Conservation (phyloP, 2,113 vertebrate species). For the Terrapene triunguis region DNA sequence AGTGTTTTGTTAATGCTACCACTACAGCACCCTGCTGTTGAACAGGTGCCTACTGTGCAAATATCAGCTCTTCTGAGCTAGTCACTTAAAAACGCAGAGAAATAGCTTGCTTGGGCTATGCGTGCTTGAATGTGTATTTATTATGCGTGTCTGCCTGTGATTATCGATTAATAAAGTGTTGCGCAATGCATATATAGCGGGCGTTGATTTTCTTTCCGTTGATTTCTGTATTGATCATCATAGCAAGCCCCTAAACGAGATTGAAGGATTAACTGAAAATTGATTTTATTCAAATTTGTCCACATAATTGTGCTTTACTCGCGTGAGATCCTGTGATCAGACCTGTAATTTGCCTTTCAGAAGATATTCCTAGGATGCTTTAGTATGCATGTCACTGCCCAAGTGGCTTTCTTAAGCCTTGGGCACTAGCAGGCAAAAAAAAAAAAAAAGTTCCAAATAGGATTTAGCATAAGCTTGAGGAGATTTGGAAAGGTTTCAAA, state of each 20-base stretch:
- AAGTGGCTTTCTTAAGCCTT: slow-evolving; percentile 83
- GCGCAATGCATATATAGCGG: background rate
- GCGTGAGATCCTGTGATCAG: slow-evolving; percentile 83
- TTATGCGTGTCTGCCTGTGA: too few species aligned
- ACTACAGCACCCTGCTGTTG: background rate
- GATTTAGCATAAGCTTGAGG: slow-evolving; percentile 93
- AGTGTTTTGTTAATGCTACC: slow-evolving; percentile 14
- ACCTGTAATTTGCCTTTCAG: slow-evolving; percentile 80
- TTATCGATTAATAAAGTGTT: background rate
- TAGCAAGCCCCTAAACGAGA: background rate
- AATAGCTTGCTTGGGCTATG: background rate
- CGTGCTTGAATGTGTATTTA: background rate
- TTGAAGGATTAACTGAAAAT: slow-evolving; percentile 58
- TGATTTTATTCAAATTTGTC: slow-evolving; percentile 80
- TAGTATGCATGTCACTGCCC: slow-evolving; percentile 85
- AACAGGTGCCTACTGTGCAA: slow-evolving; percentile 1
- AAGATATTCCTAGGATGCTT: slow-evolving; percentile 70
- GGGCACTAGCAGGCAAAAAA: slow-evolving; percentile 85
- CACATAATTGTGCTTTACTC: slow-evolving; percentile 78
- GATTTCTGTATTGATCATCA: background rate
- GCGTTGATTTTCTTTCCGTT: background rate
- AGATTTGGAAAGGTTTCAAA: slow-evolving; percentile 96
- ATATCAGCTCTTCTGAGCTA: background rate
- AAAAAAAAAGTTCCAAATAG: slow-evolving; percentile 90
- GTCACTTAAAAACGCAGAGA: background rate